Conservation (phyloP, 1,140 invertebrate species). For the Scylla paramamosain region DNA sequence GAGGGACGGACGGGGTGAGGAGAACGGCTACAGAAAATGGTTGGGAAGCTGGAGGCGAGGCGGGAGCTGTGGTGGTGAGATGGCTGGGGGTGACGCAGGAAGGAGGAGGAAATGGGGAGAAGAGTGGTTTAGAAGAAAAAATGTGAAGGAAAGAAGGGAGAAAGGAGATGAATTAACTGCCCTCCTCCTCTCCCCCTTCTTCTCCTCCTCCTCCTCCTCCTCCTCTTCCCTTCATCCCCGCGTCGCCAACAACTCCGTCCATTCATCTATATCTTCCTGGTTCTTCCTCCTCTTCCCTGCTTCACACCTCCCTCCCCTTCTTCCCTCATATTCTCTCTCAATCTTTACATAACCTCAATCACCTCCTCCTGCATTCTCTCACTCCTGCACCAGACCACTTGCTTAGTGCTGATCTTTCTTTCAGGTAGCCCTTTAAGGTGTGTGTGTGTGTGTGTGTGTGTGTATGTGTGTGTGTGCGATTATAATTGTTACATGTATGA, state of each 20-base stretch:
- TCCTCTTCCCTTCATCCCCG: background rate
- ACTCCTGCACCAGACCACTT: too few relatives aligned
- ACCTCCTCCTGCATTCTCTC: too few relatives aligned
- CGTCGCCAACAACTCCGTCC: background rate
- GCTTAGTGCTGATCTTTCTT: too few relatives aligned
- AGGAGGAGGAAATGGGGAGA: background rate
- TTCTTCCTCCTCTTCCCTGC: background rate
- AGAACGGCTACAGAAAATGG: constrained; percentile 9
- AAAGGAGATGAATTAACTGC: background rate
- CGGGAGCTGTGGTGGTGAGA: background rate
- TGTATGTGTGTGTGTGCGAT: too few relatives aligned
- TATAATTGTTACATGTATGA: too few relatives aligned
- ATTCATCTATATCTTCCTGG: background rate
- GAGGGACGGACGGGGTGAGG: background rate
- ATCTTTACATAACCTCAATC: too few relatives aligned
- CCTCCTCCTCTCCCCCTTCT: background rate
- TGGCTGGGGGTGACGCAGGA: background rate
- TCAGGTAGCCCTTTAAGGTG: background rate
- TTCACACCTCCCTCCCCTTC: background rate
- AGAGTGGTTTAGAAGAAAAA: background rate
- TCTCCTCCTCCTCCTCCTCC: background rate
- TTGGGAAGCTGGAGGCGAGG: background rate
- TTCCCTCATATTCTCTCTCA: too few relatives aligned
- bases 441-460: background rate
- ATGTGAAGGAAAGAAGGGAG: background rate